A percentile compares a stretch with the other conserved stretches of the same genome.
These are phyloP conservation scores for Tetanocera ferruginea DNA, from an alignment of 2,888 invertebrate genomes.

Conservation along the genomic window DNA sequence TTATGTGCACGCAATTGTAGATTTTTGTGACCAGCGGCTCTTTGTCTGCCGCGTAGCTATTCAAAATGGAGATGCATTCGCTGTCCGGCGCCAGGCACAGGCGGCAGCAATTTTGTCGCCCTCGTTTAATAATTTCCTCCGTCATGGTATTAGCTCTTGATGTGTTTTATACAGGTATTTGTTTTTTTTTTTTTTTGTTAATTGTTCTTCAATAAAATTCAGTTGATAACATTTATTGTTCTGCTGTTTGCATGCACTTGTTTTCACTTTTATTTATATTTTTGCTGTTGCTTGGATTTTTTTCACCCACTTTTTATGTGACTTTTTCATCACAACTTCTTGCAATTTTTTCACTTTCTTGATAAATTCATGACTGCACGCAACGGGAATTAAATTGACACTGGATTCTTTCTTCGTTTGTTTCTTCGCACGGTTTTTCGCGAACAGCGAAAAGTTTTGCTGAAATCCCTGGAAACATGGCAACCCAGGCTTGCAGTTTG, in stretches of 20 bases:
- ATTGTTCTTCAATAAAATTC: constrained; percentile 37
- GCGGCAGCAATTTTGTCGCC: constrained; percentile 68
- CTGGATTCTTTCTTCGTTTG: constrained; percentile 44
- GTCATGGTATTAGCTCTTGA: constrained; percentile 49
- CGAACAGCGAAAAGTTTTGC: neutral
- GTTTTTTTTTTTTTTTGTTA: constrained; percentile 29
- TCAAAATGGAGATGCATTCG: constrained; percentile 70
- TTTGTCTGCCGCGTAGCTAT: constrained; percentile 70
- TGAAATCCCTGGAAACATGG: constrained; percentile 9
- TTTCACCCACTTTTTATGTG: constrained; percentile 48
- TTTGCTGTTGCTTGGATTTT: constrained; percentile 31
- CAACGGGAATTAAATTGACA: constrained; percentile 48
- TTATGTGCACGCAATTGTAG: constrained; percentile 68
- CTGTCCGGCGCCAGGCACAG: constrained; percentile 69
- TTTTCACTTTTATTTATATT: constrained; percentile 43
- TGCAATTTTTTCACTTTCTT: constrained; percentile 37
- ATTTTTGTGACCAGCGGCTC: constrained; percentile 69
- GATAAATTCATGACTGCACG: constrained; percentile 42
- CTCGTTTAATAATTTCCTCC: constrained; percentile 49
- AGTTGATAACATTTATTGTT: constrained; percentile 29
- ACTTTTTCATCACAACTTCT: constrained; percentile 37
- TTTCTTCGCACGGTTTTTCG: constrained; percentile 40
- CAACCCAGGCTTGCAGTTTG: constrained; percentile 5
- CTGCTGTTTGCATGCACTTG: constrained; percentile 5
- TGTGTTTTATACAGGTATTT: neutral